phyloP scores from a whole-genome alignment of 1,140 invertebrate genomes.

The Pseudomyrmex dendroicus region DNA sequence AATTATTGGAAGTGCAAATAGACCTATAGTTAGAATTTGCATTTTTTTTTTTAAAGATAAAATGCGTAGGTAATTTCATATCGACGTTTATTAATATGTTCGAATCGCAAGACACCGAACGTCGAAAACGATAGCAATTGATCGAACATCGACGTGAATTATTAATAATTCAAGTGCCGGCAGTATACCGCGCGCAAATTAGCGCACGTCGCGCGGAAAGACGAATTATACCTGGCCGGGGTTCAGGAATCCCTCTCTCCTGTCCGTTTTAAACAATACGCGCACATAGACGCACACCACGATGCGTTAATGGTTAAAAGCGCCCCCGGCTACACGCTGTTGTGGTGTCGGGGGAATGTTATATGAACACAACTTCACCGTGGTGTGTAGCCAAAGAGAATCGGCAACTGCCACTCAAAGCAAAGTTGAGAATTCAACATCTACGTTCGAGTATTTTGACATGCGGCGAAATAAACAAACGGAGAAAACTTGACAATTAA shows the following conservation, averaged over 20 bases:
- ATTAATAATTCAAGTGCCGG: conserved; percentile 53
- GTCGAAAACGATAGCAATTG: conserved; percentile 48
- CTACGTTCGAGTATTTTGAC: neutral
- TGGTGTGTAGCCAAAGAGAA: conserved; percentile 23
- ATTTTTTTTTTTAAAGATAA: too few species aligned
- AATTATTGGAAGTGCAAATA: too few species aligned
- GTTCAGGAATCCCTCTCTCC: conserved; percentile 8
- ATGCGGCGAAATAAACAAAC: neutral
- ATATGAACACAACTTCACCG: conserved; percentile 22
- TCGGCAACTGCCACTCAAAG: conserved; percentile 36
- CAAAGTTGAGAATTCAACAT: conserved; percentile 15
- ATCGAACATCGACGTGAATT: conserved; percentile 37
- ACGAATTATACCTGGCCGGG: conserved; percentile 31
- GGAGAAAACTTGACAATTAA: neutral
- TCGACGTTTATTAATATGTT: conserved; percentile 15
- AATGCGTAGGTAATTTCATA: too few species aligned
- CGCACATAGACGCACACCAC: neutral
- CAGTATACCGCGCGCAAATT: conserved; percentile 39
- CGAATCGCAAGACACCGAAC: neutral
- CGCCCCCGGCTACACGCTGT: conserved; percentile 3
- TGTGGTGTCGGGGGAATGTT: conserved; percentile 4
- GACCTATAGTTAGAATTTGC: too few species aligned
- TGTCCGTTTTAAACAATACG: neutral
- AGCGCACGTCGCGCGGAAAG: conserved; percentile 31
- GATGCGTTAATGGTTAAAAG: conserved; percentile 41